phyloP scores from a whole-genome alignment of 2,888 invertebrate genomes.

The Gryllus longicercus region DNA sequence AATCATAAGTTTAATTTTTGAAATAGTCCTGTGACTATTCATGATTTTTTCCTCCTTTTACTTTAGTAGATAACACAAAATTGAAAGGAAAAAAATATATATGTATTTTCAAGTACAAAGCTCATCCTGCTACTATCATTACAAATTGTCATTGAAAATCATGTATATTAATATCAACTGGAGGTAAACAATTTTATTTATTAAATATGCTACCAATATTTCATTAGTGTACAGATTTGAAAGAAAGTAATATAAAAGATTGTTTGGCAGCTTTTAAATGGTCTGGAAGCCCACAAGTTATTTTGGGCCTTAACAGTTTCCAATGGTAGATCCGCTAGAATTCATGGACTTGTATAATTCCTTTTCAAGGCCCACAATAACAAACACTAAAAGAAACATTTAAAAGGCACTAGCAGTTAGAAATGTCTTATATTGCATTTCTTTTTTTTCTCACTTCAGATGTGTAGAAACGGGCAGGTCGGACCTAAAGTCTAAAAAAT shows the following conservation, averaged over 20 bases:
- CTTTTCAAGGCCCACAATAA: slow-evolving; percentile 8
- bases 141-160: too few relatives aligned
- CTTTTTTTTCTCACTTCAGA: neutral
- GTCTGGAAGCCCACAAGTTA: neutral
- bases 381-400: neutral
- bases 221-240: too few relatives aligned
- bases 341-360: neutral
- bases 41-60: too few relatives aligned
- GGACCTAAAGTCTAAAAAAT: neutral
- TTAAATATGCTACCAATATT: too few relatives aligned
- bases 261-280: neutral
- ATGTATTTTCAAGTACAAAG: too few relatives aligned
- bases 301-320: neutral
- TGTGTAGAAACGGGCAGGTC: neutral
- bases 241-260: neutral
- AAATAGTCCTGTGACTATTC: too few relatives aligned
- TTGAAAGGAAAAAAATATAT: too few relatives aligned
- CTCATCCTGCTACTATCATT: too few relatives aligned
- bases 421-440: neutral
- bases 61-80: too few relatives aligned
- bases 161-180: too few relatives aligned
- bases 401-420: neutral
- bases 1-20: too few relatives aligned
- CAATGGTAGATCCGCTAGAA: neutral
- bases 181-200: too few relatives aligned